Evolutionary conservation across 2,113 vertebrate genomes (phyloP).

Genomic region (Eretmodus cyanostictus): DNA sequence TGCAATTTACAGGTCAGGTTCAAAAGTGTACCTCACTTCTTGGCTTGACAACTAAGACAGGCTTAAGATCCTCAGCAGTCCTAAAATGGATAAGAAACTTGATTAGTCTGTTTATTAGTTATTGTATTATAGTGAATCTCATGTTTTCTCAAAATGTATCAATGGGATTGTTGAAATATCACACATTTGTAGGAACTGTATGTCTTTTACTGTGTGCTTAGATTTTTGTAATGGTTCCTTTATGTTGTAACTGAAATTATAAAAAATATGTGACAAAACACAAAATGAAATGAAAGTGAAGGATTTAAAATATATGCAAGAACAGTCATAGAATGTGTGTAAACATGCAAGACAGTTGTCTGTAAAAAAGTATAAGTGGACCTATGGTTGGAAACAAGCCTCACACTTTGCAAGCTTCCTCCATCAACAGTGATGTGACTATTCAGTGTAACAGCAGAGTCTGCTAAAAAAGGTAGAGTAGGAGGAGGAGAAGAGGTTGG

Average conservation of each 20-base stretch:
- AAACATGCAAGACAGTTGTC: not conserved
- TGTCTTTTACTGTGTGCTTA: not conserved
- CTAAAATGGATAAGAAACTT: not conserved
- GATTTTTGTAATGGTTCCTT: not conserved
- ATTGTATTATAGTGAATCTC: not conserved
- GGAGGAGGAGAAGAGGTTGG: constrained; percentile 36
- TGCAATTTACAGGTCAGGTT: not conserved
- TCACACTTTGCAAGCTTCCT: not conserved
- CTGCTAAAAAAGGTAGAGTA: constrained; percentile 10
- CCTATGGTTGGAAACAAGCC: not conserved
- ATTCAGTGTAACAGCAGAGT: constrained; percentile 5
- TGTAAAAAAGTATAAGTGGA: not conserved
- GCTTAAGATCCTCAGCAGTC: not conserved
- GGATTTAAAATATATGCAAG: not conserved
- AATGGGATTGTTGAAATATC: not conserved
- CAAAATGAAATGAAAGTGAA: not conserved
- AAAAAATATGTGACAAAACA: not conserved
- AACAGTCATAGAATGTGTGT: not conserved
- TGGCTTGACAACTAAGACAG: not conserved
- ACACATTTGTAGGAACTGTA: not conserved
- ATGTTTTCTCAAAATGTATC: not conserved
- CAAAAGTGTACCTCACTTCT: not conserved
- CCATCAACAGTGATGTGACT: constrained; percentile 2
- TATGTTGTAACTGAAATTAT: not conserved
- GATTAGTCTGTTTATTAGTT: not conserved